Conservation (phyloP, 2,797 vertebrate species). For the Chiroxiphia lanceolata region DNA sequence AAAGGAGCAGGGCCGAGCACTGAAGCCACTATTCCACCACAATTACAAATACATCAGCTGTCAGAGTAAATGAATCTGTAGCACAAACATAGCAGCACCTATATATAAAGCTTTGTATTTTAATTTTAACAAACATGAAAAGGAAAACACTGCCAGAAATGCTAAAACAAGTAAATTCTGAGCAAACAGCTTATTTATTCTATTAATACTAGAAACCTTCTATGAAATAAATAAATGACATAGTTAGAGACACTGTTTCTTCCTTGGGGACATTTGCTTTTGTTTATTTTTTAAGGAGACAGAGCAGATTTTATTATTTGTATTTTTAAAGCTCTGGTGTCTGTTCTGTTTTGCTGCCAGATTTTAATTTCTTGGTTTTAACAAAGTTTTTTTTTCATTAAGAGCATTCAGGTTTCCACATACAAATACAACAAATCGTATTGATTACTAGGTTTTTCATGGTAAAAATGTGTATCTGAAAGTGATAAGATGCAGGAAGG, state of each 20-base stretch:
- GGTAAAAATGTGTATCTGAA: neutral
- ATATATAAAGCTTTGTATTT: neutral
- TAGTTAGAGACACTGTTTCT: neutral
- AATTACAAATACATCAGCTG: neutral
- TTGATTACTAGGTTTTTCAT: neutral
- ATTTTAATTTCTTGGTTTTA: neutral
- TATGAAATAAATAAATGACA: neutral
- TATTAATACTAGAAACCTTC: neutral
- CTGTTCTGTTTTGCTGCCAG: neutral
- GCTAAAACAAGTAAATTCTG: neutral
- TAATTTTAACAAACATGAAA: conserved; percentile 1
- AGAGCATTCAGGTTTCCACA: neutral
- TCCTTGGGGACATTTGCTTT: neutral
- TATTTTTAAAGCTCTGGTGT: neutral
- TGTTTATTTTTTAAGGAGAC: neutral
- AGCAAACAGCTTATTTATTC: conserved; percentile 3
- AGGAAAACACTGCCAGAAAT: neutral
- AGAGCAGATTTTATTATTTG: neutral
- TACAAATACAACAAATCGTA: neutral
- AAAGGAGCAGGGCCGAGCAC: neutral
- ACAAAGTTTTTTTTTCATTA: neutral
- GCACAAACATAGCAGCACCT: neutral
- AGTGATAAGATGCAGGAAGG: neutral
- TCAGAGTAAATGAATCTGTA: neutral
- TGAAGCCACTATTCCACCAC: neutral